Base-by-base conservation (phyloP, 37 sponge, comb jelly and placozoan genomes). In the Petrosia ficiformis region DNA sequence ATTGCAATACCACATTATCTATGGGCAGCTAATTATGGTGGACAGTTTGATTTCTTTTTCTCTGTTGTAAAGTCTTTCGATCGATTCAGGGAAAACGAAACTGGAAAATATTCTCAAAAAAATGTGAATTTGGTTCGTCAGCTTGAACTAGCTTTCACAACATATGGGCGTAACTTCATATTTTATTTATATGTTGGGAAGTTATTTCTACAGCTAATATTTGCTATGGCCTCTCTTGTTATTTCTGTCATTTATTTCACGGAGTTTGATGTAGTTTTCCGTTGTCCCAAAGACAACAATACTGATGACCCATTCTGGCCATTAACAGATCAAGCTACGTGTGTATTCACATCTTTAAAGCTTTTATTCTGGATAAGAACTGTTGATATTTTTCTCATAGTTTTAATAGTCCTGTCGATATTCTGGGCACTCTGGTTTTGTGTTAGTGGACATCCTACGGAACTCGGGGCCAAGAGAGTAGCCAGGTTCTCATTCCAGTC, bases 11-110 rank as follows among this genome's bases (percentile, higher is more conserved):
- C 84, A 32, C 85, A 89, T 37, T 89, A 80, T 57, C 56, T 83
- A 29, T 89, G 90, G 90, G 10, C 44, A 24, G 74, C 80, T 30
- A 57, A 60, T 30, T 89, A 73, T 70, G 70, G 74, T 11, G 85
- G 73, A 0, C 80, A 80, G 31, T 76, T 89, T 76, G 75, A 68
- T 26, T 89, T 40, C 52, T 89, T 89, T 58, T 76, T 80, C 38
- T 39, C 77, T 37, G 64, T 61, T 42, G 80, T 44, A 31, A 39
- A 32, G 0, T 68, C 68, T 34, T 57, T 89, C 22, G 90, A 84
- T 48, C 80, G 80, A 14, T 68, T n/a, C 48, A 76, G 90, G 41
- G 84, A 77, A 37, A 58, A 52, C 28, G 19, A 42, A 22, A 82
- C 82, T 28, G 88, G 88, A 1, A 40, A 28, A 6, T 84, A 57